phyloP scores from a whole-genome alignment of 2,888 invertebrate genomes.

The Harmothoe impar region DNA sequence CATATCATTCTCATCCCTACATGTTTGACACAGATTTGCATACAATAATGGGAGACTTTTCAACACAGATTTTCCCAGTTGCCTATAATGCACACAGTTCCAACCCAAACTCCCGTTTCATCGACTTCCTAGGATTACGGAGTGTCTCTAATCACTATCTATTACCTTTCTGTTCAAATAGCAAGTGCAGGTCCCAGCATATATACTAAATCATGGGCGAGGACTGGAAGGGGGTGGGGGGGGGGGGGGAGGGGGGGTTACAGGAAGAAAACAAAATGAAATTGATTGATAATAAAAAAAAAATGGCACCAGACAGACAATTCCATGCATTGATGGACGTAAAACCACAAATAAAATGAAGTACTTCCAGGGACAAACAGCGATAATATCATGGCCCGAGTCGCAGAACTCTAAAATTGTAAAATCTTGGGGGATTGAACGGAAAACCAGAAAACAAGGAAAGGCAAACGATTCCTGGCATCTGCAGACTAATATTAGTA shows the following conservation, averaged over 20 bases:
- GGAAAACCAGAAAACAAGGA: not conserved
- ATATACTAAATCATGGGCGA: not conserved
- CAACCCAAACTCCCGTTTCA: no score
- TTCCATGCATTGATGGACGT: not conserved
- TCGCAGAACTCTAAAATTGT: no score
- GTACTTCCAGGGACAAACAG: not conserved
- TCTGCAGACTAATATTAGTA: not conserved
- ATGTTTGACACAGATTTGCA: no score
- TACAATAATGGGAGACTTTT: no score
- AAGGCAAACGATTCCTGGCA: not conserved
- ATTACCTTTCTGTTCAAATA: not conserved
- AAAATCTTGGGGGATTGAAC: not conserved
- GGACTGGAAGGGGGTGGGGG: not conserved
- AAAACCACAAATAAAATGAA: constrained; percentile 9
- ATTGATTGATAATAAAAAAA: not conserved
- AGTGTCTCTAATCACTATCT: no score
- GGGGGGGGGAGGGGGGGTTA: not conserved
- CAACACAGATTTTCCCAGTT: no score
- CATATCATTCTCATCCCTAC: no score
- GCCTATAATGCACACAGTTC: no score
- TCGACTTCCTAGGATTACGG: no score
- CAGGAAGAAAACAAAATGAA: not conserved
- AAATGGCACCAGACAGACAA: not conserved
- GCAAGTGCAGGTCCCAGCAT: not conserved
- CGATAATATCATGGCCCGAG: not conserved